Base-by-base conservation (phyloP, 1,140 invertebrate species). In the Drosophila tristis region DNA sequence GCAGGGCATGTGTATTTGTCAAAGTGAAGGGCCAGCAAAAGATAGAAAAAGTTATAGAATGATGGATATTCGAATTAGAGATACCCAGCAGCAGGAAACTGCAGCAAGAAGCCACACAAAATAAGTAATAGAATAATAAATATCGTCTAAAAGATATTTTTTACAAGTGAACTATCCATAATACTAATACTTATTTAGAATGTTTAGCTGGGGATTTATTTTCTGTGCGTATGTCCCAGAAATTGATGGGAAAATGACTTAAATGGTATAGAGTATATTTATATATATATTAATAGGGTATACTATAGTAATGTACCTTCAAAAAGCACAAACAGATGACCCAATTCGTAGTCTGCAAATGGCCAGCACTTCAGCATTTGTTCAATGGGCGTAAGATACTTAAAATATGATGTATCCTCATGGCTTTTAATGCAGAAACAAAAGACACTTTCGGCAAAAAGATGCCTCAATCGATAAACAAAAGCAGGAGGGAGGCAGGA, bases 321-420 rank as follows among this genome's bases (percentile, higher is more conserved):
- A 73, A 47, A 44, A n/a, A 13, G 15, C 53, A n/a, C 11, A 57
- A 56, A 49, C 56, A 68, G 66, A 78, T 80, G 80, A 57, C 74
- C 77, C 80, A 84, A 72, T 82, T 84, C 55, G 58, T 49, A 58
- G 62, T 49, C 35, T 75, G 63, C 57, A 77, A 77, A 85, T 80
- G 66, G 63, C 64, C 60, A 72, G 25, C 57, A 60, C 57, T 85
- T 54, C 60, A 57, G 26, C 9, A 54, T 39, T 39, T 4, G 35
- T 13, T 67, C 64, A 47, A 43, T 31, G 47, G 42, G 42, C 56
- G 47, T 64, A 70, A 55, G 60, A 61, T 44, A 45, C 71, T 59
- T 77, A 68, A 65, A 55, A 79, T 72, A 70, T 85, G 81, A 86
- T 85, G 26, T 70, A 71, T 39, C 11, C 13, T 13, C 35, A 13